A percentile compares a stretch with the other conserved stretches of the same genome.
Conservation (phyloP, 2,113 vertebrate species). For the Dicrurus megarhynchus region DNA sequence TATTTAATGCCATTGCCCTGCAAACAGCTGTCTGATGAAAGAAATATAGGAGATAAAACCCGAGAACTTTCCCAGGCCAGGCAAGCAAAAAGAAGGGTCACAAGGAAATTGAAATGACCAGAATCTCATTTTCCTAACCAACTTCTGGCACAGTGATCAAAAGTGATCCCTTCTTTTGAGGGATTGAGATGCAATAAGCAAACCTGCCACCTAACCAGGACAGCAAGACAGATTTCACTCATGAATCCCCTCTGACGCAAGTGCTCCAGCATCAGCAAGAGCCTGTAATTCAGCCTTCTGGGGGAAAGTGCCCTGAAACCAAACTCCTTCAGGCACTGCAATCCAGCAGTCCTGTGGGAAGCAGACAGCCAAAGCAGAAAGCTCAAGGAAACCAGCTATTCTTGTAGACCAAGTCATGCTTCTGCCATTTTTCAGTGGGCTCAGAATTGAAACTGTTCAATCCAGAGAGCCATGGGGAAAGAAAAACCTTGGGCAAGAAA, state of each 20-base stretch:
- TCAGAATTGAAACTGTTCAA: not conserved
- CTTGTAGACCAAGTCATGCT: not conserved
- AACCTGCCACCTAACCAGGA: not conserved
- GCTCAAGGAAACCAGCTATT: not conserved
- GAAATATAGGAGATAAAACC: slow-evolving; percentile 1
- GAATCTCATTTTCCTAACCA: not conserved
- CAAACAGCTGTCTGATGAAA: slow-evolving; percentile 50
- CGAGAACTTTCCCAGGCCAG: not conserved
- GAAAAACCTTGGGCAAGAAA: not conserved
- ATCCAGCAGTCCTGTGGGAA: not conserved
- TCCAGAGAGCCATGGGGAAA: not conserved
- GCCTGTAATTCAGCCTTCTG: not conserved
- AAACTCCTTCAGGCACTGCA: not conserved
- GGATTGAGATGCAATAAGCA: not conserved
- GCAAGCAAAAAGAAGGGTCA: not conserved
- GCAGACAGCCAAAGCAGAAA: not conserved
- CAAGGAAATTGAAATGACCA: not conserved
- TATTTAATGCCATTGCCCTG: slow-evolving; percentile 37
- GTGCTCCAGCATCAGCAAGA: not conserved
- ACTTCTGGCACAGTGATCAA: not conserved
- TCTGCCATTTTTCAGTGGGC: not conserved
- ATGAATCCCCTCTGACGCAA: not conserved
- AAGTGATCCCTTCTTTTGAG: not conserved
- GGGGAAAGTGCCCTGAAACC: not conserved
- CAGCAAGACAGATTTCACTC: not conserved